phyloP scores from a whole-genome alignment of 2,888 invertebrate species.

The Dioctria linearis region DNA sequence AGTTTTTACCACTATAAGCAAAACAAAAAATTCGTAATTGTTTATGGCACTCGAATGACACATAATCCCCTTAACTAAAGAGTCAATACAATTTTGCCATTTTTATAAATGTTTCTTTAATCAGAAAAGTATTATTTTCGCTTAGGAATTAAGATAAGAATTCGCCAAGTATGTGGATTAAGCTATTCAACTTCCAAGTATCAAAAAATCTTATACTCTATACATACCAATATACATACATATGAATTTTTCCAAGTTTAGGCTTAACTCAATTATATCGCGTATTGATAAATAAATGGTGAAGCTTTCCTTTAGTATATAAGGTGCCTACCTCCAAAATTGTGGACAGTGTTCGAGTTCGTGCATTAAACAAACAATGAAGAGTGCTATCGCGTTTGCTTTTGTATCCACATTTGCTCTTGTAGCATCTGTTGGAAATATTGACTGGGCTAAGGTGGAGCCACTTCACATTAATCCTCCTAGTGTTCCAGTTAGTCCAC shows the following conservation, averaged over 20 bases:
- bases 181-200: not conserved
- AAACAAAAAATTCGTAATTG: too few relatives aligned
- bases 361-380: constrained; percentile 31
- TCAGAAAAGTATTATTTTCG: constrained; percentile 21
- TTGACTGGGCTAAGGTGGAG: constrained; percentile 41
- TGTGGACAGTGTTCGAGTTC: constrained; percentile 8
- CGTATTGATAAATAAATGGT: not conserved
- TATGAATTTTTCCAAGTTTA: not conserved
- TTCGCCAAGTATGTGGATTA: not conserved
- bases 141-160: constrained; percentile 22
- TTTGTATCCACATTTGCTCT: constrained; percentile 12
- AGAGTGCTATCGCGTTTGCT: constrained; percentile 8
- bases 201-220: not conserved
- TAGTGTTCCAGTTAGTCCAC: constrained; percentile 18
- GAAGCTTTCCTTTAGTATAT: not conserved
- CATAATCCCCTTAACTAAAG: too few relatives aligned
- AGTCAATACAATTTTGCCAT: too few relatives aligned
- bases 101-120: too few relatives aligned
- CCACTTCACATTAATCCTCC: constrained; percentile 58
- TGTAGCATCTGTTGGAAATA: constrained; percentile 5
- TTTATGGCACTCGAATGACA: too few relatives aligned
- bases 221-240: constrained; percentile 2
- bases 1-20: too few relatives aligned
- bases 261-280: not conserved
- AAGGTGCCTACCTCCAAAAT: not conserved